phyloP scores from a whole-genome alignment of 2,113 vertebrate species.

The Hypocryptadius cinnamomeus region DNA sequence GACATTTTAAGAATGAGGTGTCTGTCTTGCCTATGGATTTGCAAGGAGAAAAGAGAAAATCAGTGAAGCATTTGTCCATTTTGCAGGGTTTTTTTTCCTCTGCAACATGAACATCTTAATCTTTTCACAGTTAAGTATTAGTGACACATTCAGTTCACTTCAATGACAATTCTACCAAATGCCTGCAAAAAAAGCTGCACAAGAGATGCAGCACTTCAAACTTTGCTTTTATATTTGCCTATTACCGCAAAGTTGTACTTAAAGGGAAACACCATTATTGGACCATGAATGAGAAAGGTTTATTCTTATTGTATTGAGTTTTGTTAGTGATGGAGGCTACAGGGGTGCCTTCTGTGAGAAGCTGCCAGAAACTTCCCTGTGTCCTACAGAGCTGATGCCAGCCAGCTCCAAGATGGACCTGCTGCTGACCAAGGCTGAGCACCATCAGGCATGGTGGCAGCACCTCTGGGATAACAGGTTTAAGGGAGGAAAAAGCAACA shows the following conservation, averaged over 20 bases:
- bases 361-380: background rate
- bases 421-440: background rate
- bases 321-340: background rate
- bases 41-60: background rate
- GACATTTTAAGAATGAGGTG: background rate
- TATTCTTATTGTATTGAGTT: background rate
- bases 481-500: background rate
- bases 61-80: background rate
- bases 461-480: background rate
- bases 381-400: background rate
- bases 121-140: conserved; percentile 39
- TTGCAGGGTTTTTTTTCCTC: background rate
- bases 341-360: background rate
- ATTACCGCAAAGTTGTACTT: background rate
- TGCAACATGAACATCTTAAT: conserved; percentile 27
- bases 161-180: conserved; percentile 3
- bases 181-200: background rate
- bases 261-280: background rate
- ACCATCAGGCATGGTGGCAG: background rate
- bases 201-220: background rate
- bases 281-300: background rate
- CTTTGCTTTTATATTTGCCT: background rate
- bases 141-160: background rate
- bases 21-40: background rate
- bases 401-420: fast-evolving